A percentile compares a stretch with the other conserved stretches of the same genome.
Conservation (phyloP, 2,113 vertebrate genomes). For the Hyperopisus bebe region DNA sequence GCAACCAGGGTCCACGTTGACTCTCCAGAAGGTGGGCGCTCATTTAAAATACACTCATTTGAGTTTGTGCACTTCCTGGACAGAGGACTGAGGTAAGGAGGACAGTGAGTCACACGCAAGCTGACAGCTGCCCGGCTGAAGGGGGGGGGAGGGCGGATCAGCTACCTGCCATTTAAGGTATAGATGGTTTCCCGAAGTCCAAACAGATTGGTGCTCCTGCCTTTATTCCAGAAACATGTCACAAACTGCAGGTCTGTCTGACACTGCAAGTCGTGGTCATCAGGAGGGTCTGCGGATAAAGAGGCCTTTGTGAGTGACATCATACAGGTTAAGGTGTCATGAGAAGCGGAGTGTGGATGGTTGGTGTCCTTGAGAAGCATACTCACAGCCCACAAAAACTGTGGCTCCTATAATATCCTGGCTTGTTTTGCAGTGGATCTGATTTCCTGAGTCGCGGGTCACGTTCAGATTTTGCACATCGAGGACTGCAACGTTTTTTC, state of each 20-base stretch:
- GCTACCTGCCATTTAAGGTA: conserved; percentile 47
- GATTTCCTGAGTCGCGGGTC: accelerated
- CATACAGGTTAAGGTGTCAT: background rate
- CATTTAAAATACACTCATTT: background rate
- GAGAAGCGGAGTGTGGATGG: background rate
- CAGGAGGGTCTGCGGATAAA: conserved; percentile 44
- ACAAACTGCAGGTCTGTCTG: conserved; percentile 52
- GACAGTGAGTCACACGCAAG: background rate
- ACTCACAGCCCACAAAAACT: conserved; percentile 42
- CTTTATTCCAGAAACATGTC: conserved; percentile 44
- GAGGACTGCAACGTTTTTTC: conserved; percentile 14
- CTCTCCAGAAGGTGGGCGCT: background rate
- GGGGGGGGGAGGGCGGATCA: too few species aligned
- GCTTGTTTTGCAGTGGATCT: background rate
- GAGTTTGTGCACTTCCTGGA: background rate
- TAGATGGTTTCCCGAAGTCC: background rate
- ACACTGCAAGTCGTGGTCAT: conserved; percentile 42
- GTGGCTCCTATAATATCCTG: accelerated
- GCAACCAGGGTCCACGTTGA: conserved; percentile 48
- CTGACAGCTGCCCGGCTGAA: background rate
- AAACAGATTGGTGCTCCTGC: background rate
- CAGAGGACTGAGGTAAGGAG: background rate
- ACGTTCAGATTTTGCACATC: background rate
- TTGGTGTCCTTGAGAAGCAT: background rate
- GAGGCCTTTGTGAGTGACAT: background rate